phyloP scores from a whole-genome alignment of 2,797 vertebrate genomes.

The Hyperoplus immaculatus region DNA sequence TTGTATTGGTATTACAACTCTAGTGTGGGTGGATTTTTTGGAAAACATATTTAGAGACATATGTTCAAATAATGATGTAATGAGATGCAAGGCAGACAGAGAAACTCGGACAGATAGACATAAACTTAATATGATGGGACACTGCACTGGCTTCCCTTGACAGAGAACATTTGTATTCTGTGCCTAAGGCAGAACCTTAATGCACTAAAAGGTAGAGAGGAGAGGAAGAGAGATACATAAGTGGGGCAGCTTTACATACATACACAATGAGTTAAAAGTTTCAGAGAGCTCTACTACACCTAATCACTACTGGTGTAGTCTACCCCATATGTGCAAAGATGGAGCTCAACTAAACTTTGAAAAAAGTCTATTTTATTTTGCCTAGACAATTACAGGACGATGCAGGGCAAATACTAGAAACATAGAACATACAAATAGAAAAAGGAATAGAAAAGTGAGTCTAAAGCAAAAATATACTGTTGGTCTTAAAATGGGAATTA shows the following conservation, averaged over 20 bases:
- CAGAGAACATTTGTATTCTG: constrained; percentile 29
- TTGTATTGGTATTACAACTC: constrained; percentile 27
- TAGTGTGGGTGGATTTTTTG: constrained; percentile 28
- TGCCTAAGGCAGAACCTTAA: constrained; percentile 36
- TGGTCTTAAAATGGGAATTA: neutral
- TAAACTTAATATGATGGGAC: constrained; percentile 38
- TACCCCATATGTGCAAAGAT: neutral
- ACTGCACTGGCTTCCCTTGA: constrained; percentile 6
- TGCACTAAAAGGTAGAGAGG: constrained; percentile 16
- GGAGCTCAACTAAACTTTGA: neutral
- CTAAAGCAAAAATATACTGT: neutral
- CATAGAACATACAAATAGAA: neutral
- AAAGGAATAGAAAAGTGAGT: neutral
- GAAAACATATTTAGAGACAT: constrained; percentile 27
- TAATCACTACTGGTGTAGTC: neutral
- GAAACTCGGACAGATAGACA: neutral
- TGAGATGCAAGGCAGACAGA: constrained; percentile 15
- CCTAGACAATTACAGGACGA: neutral
- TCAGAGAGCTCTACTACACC: neutral
- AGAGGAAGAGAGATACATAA: constrained; percentile 3
- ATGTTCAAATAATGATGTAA: constrained; percentile 56
- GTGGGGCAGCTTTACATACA: constrained; percentile 19
- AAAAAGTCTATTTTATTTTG: neutral
- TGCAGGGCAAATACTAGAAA: neutral
- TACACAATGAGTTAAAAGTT: constrained; percentile 22